Evolutionary conservation across 2,888 invertebrate genomes (phyloP).

Genomic region (Volucella bombylans): DNA sequence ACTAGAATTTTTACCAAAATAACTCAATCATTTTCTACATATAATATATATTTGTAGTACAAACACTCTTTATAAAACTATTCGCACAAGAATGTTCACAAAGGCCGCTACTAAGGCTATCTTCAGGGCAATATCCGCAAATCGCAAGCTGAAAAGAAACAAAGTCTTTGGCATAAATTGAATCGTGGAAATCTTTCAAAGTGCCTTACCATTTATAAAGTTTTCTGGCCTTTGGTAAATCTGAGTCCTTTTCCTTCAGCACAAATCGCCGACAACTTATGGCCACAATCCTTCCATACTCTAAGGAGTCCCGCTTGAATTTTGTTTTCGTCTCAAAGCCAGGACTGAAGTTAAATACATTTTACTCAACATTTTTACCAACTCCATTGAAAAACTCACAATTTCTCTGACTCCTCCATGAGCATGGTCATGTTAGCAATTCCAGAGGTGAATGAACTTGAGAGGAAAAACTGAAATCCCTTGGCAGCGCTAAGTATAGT

Average conservation of each 20-base stretch:
- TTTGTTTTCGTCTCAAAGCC: conserved; percentile 40
- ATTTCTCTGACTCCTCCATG: conserved; percentile 47
- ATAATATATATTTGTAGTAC: neutral
- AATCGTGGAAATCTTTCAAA: neutral
- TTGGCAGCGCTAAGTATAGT: conserved; percentile 32
- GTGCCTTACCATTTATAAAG: conserved; percentile 48
- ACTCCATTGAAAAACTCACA: conserved; percentile 32
- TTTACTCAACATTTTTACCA: neutral
- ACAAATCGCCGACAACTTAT: conserved; percentile 61
- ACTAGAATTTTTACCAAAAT: no score
- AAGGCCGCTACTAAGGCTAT: neutral
- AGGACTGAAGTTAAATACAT: conserved; percentile 8
- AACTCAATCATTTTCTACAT: no score
- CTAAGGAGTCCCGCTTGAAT: conserved; percentile 42
- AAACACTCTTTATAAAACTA: neutral
- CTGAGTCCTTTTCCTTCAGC: conserved; percentile 52
- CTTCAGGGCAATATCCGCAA: conserved; percentile 21
- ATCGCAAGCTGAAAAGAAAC: conserved; percentile 8
- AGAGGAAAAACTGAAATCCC: conserved; percentile 54
- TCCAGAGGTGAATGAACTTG: conserved; percentile 33
- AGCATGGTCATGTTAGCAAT: conserved; percentile 44
- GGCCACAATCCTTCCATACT: conserved; percentile 53
- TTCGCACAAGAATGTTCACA: neutral
- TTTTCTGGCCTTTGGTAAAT: conserved; percentile 32
- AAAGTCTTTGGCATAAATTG: neutral